phyloP scores from a whole-genome alignment of 2,113 vertebrate genomes.

The Donacobius atricapilla region DNA sequence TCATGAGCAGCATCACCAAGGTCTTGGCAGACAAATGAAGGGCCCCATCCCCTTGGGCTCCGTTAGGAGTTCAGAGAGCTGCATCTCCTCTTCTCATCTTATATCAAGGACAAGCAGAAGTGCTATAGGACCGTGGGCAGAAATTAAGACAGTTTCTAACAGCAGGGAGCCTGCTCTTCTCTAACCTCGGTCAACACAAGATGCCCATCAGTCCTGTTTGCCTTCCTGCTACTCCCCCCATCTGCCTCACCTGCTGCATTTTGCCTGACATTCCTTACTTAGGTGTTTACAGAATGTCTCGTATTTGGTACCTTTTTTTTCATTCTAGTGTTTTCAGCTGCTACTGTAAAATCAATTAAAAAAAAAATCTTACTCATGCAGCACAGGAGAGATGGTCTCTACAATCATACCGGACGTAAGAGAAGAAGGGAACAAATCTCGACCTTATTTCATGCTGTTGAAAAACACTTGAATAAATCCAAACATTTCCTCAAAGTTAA shows the following conservation, averaged over 20 bases:
- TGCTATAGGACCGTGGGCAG: background rate
- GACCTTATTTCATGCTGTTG: background rate
- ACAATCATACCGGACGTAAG: background rate
- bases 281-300: background rate
- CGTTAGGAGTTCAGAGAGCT: background rate
- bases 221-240: background rate
- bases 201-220: background rate
- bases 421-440: background rate
- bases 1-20: background rate
- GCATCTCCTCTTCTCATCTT: background rate
- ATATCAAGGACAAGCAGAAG: background rate
- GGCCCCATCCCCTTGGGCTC: background rate
- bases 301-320: background rate
- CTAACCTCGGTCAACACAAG: background rate
- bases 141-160: background rate
- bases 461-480: background rate
- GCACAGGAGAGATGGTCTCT: background rate
- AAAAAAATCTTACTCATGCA: background rate
- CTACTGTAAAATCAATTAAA: background rate
- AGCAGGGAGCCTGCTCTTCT: background rate
- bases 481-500: slow-evolving; percentile 11
- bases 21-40: background rate
- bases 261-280: background rate
- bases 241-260: background rate
- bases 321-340: background rate